Conservation (phyloP, 2,888 invertebrate genomes). For the Coecobrya sp. region DNA sequence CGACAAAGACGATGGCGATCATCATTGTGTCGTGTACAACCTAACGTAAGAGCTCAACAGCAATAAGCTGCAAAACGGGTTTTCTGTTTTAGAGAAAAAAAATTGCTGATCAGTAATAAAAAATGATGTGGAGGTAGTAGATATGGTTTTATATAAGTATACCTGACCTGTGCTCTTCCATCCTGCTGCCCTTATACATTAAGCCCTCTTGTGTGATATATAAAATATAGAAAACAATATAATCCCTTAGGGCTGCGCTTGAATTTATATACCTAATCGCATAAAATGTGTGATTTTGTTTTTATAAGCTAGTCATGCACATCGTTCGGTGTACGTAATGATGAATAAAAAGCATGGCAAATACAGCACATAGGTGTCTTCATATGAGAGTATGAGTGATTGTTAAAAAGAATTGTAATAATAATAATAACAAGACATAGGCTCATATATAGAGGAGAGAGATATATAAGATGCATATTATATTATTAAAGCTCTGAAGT, state of each 20-base stretch:
- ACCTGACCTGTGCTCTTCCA: slow-evolving; percentile 78
- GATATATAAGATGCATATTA: not conserved
- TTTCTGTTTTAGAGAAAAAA: slow-evolving; percentile 71
- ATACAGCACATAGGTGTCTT: slow-evolving; percentile 26
- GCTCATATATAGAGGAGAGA: not conserved
- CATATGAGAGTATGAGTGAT: slow-evolving; percentile 65
- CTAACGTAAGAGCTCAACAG: slow-evolving; percentile 65
- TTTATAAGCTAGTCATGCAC: slow-evolving; percentile 58
- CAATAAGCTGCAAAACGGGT: slow-evolving; percentile 82
- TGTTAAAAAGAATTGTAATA: slow-evolving; percentile 69
- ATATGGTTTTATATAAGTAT: slow-evolving; percentile 80
- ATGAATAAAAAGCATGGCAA: slow-evolving; percentile 50
- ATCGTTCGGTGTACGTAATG: slow-evolving; percentile 51
- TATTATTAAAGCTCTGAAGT: slow-evolving; percentile 78
- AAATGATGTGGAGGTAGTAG: slow-evolving; percentile 80
- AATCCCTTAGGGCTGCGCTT: not conserved
- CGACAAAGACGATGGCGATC: slow-evolving; percentile 57
- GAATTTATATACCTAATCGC: slow-evolving; percentile 21
- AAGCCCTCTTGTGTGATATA: slow-evolving; percentile 53
- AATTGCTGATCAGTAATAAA: slow-evolving; percentile 80
- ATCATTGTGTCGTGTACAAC: slow-evolving; percentile 72
- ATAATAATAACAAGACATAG: slow-evolving; percentile 45
- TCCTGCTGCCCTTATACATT: slow-evolving; percentile 72
- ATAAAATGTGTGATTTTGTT: slow-evolving; percentile 61
- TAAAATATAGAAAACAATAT: slow-evolving; percentile 71